Evolutionary conservation across 1,140 invertebrate species (phyloP), one percentile per base, ranked within the genome.

Genomic region (Drosophila nebulosa): DNA sequence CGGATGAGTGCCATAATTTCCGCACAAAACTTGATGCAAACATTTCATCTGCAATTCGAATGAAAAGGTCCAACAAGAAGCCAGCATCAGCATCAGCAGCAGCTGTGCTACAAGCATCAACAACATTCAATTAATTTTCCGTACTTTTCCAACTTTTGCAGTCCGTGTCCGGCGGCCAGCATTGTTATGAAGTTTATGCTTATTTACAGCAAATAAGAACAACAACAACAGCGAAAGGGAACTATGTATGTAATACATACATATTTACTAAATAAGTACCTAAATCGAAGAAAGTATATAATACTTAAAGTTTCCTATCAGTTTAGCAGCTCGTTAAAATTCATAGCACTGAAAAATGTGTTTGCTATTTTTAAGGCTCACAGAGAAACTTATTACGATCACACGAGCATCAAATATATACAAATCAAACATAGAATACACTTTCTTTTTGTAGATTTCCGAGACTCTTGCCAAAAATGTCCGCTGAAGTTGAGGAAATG

Each of bases 401-500:
- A 21, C n/a, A 50, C 16, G n/a, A 30, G 5, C 18, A 27, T 27
- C n/a, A 36, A 12, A 55, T 36, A 42, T 14, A 30, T 2, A 39
- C 65, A 4, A 18, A 16, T n/a, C n/a, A 59, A 16, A 30, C 18
- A 7, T 57, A 16, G 2, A 42, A 22, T 42, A 59, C 21, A 35
- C 30, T 56, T 32, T 5, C 1, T 36, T 21, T 22, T 16, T 10
- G 5, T 5, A 9, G 3, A 32, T n/a, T 6, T 30, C 5, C n/a
- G 1, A 21, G 4, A 39, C n/a, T 36, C 2, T 3, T 27, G 5
- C 4, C 30, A 70, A 52, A 52, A 63, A 93, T 93, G 93, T 92
- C 94, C 14, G 93, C 93, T 74, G 96, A 97, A 92, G 94, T 96
- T 12, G 96, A 97, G 91, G 96, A 97, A 89, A 95, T 94, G 1